These are phyloP conservation scores for Micrastur ruficollis DNA, from an alignment of 2,797 vertebrate genomes.

Conservation along the genomic window DNA sequence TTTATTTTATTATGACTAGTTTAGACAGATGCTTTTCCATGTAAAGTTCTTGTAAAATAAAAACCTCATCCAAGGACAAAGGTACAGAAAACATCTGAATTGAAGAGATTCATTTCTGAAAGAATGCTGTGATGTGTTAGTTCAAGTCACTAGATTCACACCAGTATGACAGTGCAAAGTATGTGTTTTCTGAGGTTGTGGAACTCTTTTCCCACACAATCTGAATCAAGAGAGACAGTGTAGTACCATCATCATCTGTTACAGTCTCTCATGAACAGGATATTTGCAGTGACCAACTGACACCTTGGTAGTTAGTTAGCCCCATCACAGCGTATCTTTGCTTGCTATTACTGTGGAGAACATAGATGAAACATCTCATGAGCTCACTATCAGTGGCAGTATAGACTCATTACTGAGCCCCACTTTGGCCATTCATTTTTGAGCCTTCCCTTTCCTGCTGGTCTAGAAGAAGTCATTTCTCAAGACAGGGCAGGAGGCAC, in stretches of 20 bases:
- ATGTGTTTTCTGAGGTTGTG: not conserved
- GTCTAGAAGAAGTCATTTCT: not conserved
- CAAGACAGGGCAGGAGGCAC: not conserved
- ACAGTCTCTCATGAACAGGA: not conserved
- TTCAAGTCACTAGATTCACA: not conserved
- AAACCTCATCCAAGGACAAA: not conserved
- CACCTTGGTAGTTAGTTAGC: not conserved
- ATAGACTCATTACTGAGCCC: fast-evolving
- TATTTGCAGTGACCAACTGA: not conserved
- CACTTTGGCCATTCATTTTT: not conserved
- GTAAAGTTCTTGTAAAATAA: not conserved
- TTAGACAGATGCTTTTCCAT: not conserved
- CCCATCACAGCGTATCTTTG: not conserved
- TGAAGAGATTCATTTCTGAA: not conserved
- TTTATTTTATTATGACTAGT: not conserved
- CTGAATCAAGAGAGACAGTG: not conserved
- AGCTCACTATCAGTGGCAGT: not conserved
- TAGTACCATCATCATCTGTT: not conserved
- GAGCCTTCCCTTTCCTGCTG: not conserved
- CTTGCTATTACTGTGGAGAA: not conserved
- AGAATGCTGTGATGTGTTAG: not conserved
- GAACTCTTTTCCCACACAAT: not conserved
- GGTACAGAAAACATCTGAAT: not conserved
- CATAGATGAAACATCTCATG: not conserved
- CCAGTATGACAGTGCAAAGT: not conserved